Evolutionary conservation across 2,888 invertebrate species (phyloP), one percentile per base, ranked within the genome.

Genomic region (Habroteleia sp.): DNA sequence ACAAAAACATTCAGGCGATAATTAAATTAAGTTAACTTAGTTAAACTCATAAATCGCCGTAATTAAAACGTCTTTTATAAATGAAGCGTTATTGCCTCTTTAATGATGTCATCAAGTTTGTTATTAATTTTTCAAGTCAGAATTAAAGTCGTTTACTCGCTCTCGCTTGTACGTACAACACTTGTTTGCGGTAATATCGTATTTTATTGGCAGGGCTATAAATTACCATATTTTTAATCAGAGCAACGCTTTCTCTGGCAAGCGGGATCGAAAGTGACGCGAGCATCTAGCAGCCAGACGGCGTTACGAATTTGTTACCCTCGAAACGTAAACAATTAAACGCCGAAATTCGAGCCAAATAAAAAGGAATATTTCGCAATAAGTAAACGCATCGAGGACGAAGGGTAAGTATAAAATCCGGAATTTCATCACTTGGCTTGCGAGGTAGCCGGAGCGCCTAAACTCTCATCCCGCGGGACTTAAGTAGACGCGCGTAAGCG

Each of bases 401-500:
- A 31, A 58, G 65, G 41, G 50, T 25, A 16, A 52, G 60, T 39
- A 50, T 60, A 68, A 68, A 68, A 74, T 35, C 10, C 46, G 37
- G 58, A 63, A 74, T 74, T 74, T 68, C 74, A 74, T 74, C 74
- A 69, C 63, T 62, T 44, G 56, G 48, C 31, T 48, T 50, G 29
- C 33, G 46, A 23, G 29, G 16, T 11, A 13, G 46, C 3, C 65
- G 62, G 23, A 42, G 44, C 41, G 33, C 33, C 62, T 66, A 60
- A 66, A 68, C 60, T 63, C 56, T 7, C 66, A 46, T 74, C 68
- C 74, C 74, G 56, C 46, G 76, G 42, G 73, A 71, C 65, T 73
- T 75, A 72, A 69, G 72, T 58, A 60, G 50, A 54, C 58, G 60
- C 60, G 66, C 74, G 62, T 68, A 74, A 76, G 68, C 76, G 62